Percentiles rank a stretch among this genome's conserved stretches.
phyloP scores from a whole-genome alignment of 2,888 invertebrate species.

The Norana najaformis region DNA sequence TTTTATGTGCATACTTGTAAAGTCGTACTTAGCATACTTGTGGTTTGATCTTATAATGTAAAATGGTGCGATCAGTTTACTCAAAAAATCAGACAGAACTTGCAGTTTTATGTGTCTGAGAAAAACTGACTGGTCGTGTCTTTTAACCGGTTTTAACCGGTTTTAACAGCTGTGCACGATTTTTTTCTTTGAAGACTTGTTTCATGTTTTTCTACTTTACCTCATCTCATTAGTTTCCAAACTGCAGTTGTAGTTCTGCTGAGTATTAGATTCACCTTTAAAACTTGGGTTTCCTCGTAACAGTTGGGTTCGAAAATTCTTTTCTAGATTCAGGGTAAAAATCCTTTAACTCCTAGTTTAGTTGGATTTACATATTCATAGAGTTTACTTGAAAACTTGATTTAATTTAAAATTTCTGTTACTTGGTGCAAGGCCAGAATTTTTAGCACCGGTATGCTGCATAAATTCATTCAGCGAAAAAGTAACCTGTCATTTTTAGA shows the following conservation, averaged over 20 bases:
- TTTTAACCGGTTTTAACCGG: neutral
- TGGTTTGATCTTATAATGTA: neutral
- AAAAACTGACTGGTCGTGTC: neutral
- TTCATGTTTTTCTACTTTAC: neutral
- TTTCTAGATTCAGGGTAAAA: neutral
- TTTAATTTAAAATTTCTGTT: too few species aligned
- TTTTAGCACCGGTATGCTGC: neutral
- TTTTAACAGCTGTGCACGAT: neutral
- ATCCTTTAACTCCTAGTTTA: too few species aligned
- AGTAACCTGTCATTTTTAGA: neutral
- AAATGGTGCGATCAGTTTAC: neutral
- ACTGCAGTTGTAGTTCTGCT: neutral
- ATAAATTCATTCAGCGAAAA: conserved; percentile 13
- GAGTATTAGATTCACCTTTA: neutral
- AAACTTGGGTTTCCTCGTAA: neutral
- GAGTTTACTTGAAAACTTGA: too few species aligned
- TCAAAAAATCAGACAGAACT: neutral
- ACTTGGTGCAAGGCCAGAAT: neutral
- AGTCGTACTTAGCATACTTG: neutral
- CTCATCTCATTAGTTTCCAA: neutral
- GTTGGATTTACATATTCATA: too few species aligned
- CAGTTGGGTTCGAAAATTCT: neutral
- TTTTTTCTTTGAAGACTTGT: neutral
- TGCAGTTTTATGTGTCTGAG: neutral
- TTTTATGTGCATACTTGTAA: neutral